These are phyloP conservation scores for Stegostoma tigrinum DNA, from an alignment of 2,113 vertebrate genomes.

Conservation along the genomic window DNA sequence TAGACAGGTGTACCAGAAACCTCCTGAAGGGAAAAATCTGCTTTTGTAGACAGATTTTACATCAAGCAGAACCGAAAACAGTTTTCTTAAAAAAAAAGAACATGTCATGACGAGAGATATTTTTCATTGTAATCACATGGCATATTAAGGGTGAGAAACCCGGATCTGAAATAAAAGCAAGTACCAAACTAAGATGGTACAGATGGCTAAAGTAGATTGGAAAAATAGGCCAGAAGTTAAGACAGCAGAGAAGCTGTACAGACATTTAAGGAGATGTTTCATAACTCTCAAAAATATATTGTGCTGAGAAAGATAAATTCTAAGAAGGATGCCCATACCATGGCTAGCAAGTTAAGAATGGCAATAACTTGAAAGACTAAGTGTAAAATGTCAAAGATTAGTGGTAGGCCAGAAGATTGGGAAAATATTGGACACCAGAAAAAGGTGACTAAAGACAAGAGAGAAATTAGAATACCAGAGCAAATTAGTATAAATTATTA, in stretches of 20 bases:
- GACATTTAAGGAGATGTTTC: background rate
- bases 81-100: background rate
- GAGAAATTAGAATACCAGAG: too few relatives aligned
- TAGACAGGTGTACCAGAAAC: background rate
- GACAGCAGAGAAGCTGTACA: background rate
- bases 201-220: background rate
- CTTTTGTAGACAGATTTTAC: background rate
- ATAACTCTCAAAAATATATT: background rate
- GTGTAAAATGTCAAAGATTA: too few relatives aligned
- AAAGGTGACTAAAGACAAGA: too few relatives aligned
- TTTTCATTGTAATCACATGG: background rate
- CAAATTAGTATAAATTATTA: too few relatives aligned
- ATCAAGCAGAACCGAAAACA: background rate
- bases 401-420: too few relatives aligned
- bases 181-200: background rate
- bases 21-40: background rate
- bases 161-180: background rate
- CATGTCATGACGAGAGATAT: background rate
- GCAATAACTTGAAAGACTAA: too few relatives aligned
- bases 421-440: too few relatives aligned
- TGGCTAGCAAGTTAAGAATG: too few relatives aligned
- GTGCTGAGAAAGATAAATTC: background rate
- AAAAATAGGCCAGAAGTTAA: background rate
- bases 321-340: too few relatives aligned
- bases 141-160: background rate